A percentile compares a stretch with the other conserved stretches of the same genome.
Evolutionary conservation across 2,113 vertebrate species (phyloP).

Genomic region (Euleptes europaea): DNA sequence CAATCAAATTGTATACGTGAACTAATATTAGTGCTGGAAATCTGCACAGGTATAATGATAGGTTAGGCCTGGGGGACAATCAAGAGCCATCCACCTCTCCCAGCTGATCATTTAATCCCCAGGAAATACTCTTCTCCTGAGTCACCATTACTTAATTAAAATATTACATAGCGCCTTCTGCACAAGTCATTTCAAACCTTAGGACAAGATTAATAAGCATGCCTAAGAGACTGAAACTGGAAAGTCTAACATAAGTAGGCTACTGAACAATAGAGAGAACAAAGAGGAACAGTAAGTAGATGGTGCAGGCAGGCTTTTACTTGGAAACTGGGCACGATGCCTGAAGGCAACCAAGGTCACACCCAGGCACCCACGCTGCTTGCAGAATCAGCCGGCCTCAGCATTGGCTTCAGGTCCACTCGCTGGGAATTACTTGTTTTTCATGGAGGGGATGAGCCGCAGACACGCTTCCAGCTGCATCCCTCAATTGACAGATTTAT

Average conservation of each 20-base stretch:
- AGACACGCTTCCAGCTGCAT: slow-evolving; percentile 48
- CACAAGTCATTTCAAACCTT: slow-evolving; percentile 8
- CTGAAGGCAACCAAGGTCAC: slow-evolving; percentile 51
- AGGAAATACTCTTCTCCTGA: slow-evolving; percentile 24
- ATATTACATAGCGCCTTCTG: slow-evolving; percentile 8
- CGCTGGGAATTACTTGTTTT: slow-evolving; percentile 43
- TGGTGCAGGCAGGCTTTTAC: slow-evolving; percentile 20
- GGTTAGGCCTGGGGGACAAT: neutral
- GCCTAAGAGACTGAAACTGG: slow-evolving; percentile 15
- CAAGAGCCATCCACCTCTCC: slow-evolving; percentile 21
- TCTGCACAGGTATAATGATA: slow-evolving; percentile 35
- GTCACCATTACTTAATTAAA: slow-evolving; percentile 30
- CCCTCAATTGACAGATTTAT: slow-evolving; percentile 57
- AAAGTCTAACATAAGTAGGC: slow-evolving; percentile 24
- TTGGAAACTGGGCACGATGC: slow-evolving; percentile 30
- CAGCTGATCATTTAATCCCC: slow-evolving; percentile 15
- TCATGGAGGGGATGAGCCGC: slow-evolving; percentile 29
- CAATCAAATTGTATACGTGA: slow-evolving; percentile 9
- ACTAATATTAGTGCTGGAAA: neutral
- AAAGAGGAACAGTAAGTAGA: slow-evolving; percentile 39
- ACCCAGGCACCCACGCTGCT: slow-evolving; percentile 31
- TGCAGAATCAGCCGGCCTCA: slow-evolving; percentile 44
- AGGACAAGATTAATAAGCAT: slow-evolving; percentile 25
- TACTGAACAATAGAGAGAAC: slow-evolving; percentile 11
- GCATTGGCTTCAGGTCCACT: slow-evolving; percentile 28